Evolutionary conservation across 2,888 invertebrate genomes (phyloP).

Genomic region (Rosalia funebris): DNA sequence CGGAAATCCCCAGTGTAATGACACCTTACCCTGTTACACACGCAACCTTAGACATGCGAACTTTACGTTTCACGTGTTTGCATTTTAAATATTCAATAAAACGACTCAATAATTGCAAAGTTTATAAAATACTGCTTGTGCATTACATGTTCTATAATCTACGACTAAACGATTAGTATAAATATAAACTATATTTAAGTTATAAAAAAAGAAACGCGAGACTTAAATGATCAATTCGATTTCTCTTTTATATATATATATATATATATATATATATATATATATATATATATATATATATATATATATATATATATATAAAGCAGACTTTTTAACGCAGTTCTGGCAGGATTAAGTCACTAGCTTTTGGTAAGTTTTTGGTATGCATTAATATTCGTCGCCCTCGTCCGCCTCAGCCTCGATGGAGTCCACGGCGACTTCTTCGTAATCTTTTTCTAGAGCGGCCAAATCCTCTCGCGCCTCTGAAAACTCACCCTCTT

Average conservation of each 20-base stretch:
- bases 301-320: too few species aligned
- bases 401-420: conserved; percentile 76
- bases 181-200: conserved; percentile 8
- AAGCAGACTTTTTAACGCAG: conserved; percentile 23
- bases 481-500: conserved; percentile 87
- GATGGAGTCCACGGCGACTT: conserved; percentile 78
- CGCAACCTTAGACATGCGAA: too few species aligned
- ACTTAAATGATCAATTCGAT: too few species aligned
- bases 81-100: too few species aligned
- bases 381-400: conserved; percentile 70
- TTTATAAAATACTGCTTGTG: conserved; percentile 32
- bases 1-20: too few species aligned
- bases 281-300: too few species aligned
- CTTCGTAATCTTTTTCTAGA: conserved; percentile 82
- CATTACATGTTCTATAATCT: conserved; percentile 17
- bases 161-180: conserved; percentile 3
- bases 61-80: too few species aligned
- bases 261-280: too few species aligned
- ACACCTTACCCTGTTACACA: too few species aligned
- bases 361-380: background rate
- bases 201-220: too few species aligned
- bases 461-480: conserved; percentile 87
- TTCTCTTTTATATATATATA: too few species aligned
- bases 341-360: conserved; percentile 26
- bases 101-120: conserved; percentile 23